Conservation (phyloP, 1,140 invertebrate genomes). For the Drosophila paulistorum region DNA sequence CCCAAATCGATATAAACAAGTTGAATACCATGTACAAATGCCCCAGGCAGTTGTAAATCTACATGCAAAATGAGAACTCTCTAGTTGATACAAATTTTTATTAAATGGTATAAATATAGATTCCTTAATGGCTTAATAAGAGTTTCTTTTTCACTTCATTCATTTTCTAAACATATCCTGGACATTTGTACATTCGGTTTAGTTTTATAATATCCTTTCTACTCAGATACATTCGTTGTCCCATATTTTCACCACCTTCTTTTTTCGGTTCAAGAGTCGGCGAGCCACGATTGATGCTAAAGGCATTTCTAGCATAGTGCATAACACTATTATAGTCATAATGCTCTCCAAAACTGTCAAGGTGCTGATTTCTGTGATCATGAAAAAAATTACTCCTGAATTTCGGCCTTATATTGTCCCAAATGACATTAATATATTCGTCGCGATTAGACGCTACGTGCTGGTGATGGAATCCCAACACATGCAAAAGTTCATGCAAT, state of each 20-base stretch:
- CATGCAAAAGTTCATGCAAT: constrained; percentile 87
- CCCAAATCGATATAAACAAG: constrained; percentile 84
- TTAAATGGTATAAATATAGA: too few relatives aligned
- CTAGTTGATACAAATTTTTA: too few relatives aligned
- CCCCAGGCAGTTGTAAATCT: constrained; percentile 55
- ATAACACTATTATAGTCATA: constrained; percentile 90
- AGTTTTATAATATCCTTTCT: constrained; percentile 86
- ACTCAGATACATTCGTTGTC: constrained; percentile 85
- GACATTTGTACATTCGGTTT: constrained; percentile 85
- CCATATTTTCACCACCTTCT: constrained; percentile 73
- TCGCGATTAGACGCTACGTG: constrained; percentile 86
- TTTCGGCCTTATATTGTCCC: constrained; percentile 24
- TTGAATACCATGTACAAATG: constrained; percentile 84
- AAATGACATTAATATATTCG: constrained; percentile 84
- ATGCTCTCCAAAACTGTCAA: constrained; percentile 83
- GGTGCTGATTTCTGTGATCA: constrained; percentile 28
- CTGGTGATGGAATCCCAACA: constrained; percentile 85
- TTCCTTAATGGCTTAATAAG: too few relatives aligned
- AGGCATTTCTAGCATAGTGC: constrained; percentile 89
- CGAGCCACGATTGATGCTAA: constrained; percentile 86
- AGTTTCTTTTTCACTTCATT: too few relatives aligned
- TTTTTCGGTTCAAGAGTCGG: constrained; percentile 85
- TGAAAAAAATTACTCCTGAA: constrained; percentile 63
- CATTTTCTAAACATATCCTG: not conserved
- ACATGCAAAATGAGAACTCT: too few relatives aligned